phyloP scores from a whole-genome alignment of 2,888 invertebrate genomes.

The Frankliniella fusca region DNA sequence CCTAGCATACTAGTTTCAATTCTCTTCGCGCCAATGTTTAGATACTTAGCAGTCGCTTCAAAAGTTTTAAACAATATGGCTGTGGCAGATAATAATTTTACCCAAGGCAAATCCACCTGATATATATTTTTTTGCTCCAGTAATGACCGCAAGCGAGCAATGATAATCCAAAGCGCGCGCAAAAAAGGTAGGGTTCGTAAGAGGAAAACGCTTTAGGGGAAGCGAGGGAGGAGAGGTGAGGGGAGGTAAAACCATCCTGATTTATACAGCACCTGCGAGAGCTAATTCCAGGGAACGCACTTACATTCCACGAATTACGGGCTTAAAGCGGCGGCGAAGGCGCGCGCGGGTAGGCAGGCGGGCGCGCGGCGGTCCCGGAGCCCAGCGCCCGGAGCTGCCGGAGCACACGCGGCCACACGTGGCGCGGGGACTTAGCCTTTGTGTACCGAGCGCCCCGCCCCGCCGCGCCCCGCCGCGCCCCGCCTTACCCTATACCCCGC shows the following conservation, averaged over 20 bases:
- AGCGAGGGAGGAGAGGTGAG: background rate
- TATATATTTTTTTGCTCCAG: too few relatives aligned
- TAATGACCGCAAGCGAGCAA: too few relatives aligned
- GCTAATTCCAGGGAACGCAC: constrained; percentile 1
- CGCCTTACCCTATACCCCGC: too few relatives aligned
- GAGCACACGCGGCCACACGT: background rate
- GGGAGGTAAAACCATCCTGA: background rate
- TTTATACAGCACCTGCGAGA: constrained; percentile 1
- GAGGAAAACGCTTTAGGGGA: background rate
- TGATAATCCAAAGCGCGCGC: background rate
- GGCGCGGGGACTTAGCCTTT: too few relatives aligned
- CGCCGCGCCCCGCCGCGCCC: too few relatives aligned
- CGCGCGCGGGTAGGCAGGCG: background rate
- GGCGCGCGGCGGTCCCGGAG: background rate
- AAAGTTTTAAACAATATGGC: too few relatives aligned
- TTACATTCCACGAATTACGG: background rate
- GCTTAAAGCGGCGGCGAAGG: background rate
- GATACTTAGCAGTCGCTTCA: too few relatives aligned
- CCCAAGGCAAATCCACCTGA: too few relatives aligned
- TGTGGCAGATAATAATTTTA: too few relatives aligned
- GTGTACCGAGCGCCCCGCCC: too few relatives aligned
- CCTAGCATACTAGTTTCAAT: too few relatives aligned
- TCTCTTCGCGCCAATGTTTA: too few relatives aligned
- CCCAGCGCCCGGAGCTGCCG: background rate
- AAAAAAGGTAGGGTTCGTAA: background rate